These are phyloP conservation scores for Isotomurus palustris DNA, from an alignment of 2,888 invertebrate species.

Conservation along the genomic window DNA sequence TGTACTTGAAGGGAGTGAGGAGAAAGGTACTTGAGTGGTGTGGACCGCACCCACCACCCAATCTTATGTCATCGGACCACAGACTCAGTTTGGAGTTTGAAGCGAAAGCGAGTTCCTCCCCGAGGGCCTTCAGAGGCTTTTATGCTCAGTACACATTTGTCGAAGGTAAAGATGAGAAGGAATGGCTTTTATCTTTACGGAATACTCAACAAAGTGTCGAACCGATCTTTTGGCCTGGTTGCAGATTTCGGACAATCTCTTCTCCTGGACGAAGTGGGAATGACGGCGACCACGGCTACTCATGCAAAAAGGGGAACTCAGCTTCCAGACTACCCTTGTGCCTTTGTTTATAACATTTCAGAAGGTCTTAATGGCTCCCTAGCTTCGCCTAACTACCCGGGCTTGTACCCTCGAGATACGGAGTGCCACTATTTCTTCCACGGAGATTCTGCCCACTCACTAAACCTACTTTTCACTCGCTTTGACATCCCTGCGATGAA, in stretches of 20 bases:
- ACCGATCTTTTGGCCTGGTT: too few relatives aligned
- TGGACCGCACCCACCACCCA: slow-evolving; percentile 73
- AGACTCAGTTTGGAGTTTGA: slow-evolving; percentile 79
- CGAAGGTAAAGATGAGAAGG: slow-evolving; percentile 38
- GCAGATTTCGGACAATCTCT: too few relatives aligned
- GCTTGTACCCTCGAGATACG: slow-evolving; percentile 80
- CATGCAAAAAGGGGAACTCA: too few relatives aligned
- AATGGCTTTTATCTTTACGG: too few relatives aligned
- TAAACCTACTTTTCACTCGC: slow-evolving; percentile 78
- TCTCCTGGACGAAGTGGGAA: too few relatives aligned
- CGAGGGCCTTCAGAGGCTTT: slow-evolving; percentile 71
- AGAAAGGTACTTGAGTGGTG: slow-evolving; percentile 85
- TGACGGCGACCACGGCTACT: too few relatives aligned
- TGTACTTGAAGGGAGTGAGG: slow-evolving; percentile 49
- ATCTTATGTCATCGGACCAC: slow-evolving; percentile 88
- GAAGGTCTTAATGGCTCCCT: slow-evolving; percentile 26
- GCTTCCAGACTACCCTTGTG: slow-evolving; percentile 68
- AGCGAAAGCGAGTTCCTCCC: slow-evolving; percentile 63
- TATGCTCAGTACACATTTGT: slow-evolving; percentile 80
- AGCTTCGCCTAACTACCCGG: slow-evolving; percentile 79
- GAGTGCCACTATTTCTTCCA: slow-evolving; percentile 89
- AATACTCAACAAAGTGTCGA: too few relatives aligned
- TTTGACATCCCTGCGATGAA: slow-evolving; percentile 77
- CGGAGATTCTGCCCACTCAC: slow-evolving; percentile 68
- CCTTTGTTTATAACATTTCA: slow-evolving; percentile 77